Base-by-base conservation (phyloP, 2,797 vertebrate genomes). In the Etheostoma perlongum region DNA sequence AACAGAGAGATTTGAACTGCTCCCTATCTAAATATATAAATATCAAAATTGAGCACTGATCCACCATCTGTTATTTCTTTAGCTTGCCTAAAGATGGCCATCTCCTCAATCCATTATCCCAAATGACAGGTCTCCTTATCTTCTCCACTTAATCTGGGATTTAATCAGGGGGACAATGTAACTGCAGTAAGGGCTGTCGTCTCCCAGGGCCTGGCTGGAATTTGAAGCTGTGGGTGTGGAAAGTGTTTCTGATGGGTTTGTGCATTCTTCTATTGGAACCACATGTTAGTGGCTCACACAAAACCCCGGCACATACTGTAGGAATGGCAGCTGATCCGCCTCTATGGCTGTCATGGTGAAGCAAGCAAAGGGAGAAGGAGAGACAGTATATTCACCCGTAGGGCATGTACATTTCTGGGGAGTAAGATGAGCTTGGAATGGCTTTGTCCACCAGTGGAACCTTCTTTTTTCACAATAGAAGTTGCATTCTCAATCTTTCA, bases 161-260 rank as follows among this genome's bases (percentile, higher is more conserved):
- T 90, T 91, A 93, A 94, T 94, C 93, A 93, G 83, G 72, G 89
- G 81, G 83, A 80, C 86, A 91, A 72, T 90, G 89, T 88, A 88
- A 89, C 89, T 90, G 88, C 88, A 92, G 90, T 79, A 72, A 89
- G 85, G 69, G 85, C 86, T 84, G 87, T 90, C 74, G 89, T 94
- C 91, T 94, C 93, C 87, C 88, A 91, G 87, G 91, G 91, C 89
- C 89, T 89, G 90, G 85, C 91, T 94, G 94, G 94, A 95, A 96
- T 95, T 94, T 86, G 79, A 94, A 88, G 90, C 89, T 89, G 92
- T 93, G 94, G 93, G 93, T 94, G 95, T 94, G 93, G 93, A 95
- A 92, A 95, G 93, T 89, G 92, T 94, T 94, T 94, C 89, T 95
- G 93, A 95, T 90, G 91, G 92, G 83, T 91, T 90, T 90, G 80